Percentiles rank a stretch among this genome's conserved stretches.
These are phyloP conservation scores for Nibea coibor DNA, from an alignment of 2,113 vertebrate species.

Conservation along the genomic window DNA sequence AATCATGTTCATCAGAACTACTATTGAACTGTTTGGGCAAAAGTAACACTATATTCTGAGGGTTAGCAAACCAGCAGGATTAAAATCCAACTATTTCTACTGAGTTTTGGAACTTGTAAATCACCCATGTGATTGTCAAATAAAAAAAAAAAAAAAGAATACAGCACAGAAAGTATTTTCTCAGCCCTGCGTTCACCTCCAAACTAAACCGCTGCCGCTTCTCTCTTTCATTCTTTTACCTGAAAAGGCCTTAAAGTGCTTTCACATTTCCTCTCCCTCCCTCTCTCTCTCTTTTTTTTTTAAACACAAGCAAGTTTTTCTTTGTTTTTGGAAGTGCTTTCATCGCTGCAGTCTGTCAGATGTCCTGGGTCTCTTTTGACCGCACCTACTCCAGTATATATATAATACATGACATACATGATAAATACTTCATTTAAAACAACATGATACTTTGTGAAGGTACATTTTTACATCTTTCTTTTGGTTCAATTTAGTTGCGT, in stretches of 20 bases:
- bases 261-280: neutral
- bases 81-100: constrained; percentile 10
- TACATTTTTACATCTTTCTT: constrained; percentile 63
- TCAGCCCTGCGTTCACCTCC: constrained; percentile 33
- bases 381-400: constrained; percentile 34
- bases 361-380: constrained; percentile 26
- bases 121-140: constrained; percentile 26
- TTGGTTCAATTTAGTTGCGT: constrained; percentile 71
- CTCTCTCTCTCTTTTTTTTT: neutral
- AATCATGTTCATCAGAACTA: constrained; percentile 1
- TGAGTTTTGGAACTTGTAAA: constrained; percentile 18
- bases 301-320: constrained; percentile 46
- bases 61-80: neutral
- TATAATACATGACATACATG: constrained; percentile 62
- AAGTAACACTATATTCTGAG: constrained; percentile 15
- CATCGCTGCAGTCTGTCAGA: constrained; percentile 27
- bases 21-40: constrained; percentile 16
- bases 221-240: constrained; percentile 42
- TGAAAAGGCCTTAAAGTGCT: constrained; percentile 78
- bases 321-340: constrained; percentile 62
- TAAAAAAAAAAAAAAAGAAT: neutral
- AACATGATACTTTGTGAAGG: constrained; percentile 50
- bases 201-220: constrained; percentile 27
- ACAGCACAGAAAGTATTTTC: neutral
- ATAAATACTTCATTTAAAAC: constrained; percentile 66